Conservation (phyloP, 2,888 invertebrate genomes). For the Melanophora roralis region DNA sequence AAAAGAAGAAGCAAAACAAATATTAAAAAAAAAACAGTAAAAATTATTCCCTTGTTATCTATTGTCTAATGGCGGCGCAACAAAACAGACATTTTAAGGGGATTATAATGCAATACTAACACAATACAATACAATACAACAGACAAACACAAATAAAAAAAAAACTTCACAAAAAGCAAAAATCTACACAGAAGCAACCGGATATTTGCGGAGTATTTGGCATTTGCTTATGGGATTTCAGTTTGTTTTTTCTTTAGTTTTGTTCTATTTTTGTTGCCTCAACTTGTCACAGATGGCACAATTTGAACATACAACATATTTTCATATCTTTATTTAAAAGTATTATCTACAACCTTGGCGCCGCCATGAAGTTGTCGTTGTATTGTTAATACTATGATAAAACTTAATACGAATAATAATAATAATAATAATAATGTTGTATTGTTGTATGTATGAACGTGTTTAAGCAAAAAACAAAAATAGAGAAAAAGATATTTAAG, state of each 20-base stretch:
- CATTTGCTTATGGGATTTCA: constrained; percentile 14
- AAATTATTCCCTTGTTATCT: constrained; percentile 3
- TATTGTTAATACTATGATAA: neutral
- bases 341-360: neutral
- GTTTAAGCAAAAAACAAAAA: neutral
- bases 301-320: neutral
- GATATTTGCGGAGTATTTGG: constrained; percentile 7
- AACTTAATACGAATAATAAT: constrained; percentile 33
- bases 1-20: neutral
- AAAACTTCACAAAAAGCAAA: neutral
- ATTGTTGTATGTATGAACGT: neutral
- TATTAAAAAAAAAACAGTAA: neutral
- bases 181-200: too few relatives aligned
- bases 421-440: too few relatives aligned
- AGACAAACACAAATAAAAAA: constrained; percentile 5
- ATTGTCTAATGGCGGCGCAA: constrained; percentile 39
- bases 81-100: neutral
- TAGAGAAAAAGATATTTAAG: neutral
- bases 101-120: constrained; percentile 1
- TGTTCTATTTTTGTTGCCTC: neutral
- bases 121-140: neutral
- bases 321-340: constrained; percentile 6
- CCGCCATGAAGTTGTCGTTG: neutral
- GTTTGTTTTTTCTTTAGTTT: constrained; percentile 1
- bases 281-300: neutral